Base-by-base conservation (phyloP, 2,888 invertebrate species). In the Hypercompe scribonia region DNA sequence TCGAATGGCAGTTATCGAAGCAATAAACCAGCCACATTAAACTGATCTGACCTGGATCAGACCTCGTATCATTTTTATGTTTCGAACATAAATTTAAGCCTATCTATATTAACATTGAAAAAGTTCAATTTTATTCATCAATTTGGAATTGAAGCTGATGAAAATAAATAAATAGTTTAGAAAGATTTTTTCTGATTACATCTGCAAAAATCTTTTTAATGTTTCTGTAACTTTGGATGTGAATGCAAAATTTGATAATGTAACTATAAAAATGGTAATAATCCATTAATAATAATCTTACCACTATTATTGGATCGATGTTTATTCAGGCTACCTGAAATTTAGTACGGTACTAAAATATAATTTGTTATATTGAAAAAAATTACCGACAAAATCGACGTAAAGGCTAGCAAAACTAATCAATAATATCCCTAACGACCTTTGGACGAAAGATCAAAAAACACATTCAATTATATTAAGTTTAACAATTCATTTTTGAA, bases 31-130 rank as follows among this genome's bases (percentile, higher is more conserved):
- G 72, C 80, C 80, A 83, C 87, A 88, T 88, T 88, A 88, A 84
- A 84, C 70, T 71, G 78, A 85, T 84, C 81, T 82, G 70, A 78
- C 71, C 67, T 75, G 78, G 78, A 85, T 81, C 81, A 82, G 82
- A 79, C 75, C 78, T 86, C 89, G 86, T 87, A 87, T 90, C 86
- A 86, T 86, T 89, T 89, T 89, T 89, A 89, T 87, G 85, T 77
- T 73, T 67, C 31, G 61, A 72, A 71, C 83, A 83, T 87, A 76
- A 88, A 87, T 81, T 76, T 70, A 76, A 75, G 70, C 71, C 75
- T 75, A 24, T 61, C 54, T 74, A 71, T 77, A 76, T 69, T 75
- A 76, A 79, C 73, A 78, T 84, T 77, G 72, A 77, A 78, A 77
- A 77, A 68, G 73, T 73, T 68, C 70, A 74, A 74, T 72, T 67